Conservation (phyloP, 2,113 vertebrate genomes). For the Zeus faber region DNA sequence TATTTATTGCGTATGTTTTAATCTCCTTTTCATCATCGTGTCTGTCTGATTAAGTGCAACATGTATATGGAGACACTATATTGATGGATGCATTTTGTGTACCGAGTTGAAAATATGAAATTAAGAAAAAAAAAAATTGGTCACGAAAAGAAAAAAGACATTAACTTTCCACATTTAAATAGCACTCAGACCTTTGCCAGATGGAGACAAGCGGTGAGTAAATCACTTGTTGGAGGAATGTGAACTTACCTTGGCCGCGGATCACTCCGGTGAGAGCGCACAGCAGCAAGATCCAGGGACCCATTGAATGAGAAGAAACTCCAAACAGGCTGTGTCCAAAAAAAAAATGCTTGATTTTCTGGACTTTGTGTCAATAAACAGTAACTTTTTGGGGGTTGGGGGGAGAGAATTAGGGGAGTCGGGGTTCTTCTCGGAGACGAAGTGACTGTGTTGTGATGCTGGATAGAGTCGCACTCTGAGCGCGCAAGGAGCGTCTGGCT, state of each 20-base stretch:
- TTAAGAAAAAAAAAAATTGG: too few species aligned
- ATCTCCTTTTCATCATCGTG: too few species aligned
- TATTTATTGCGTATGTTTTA: too few species aligned
- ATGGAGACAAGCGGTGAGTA: too few species aligned
- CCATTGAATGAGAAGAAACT: constrained; percentile 51
- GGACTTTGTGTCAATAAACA: background rate
- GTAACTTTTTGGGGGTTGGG: background rate
- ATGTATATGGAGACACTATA: too few species aligned
- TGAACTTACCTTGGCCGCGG: constrained; percentile 70
- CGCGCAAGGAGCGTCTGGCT: constrained; percentile 50
- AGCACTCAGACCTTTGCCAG: too few species aligned
- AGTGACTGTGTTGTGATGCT: too few species aligned
- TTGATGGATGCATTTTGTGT: too few species aligned
- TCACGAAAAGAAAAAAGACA: too few species aligned
- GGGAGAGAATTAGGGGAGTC: constrained; percentile 47
- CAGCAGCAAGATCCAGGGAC: constrained; percentile 50
- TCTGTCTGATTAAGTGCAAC: too few species aligned
- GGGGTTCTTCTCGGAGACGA: constrained; percentile 13
- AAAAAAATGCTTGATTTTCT: background rate
- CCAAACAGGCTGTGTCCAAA: constrained; percentile 1
- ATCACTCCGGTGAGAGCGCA: constrained; percentile 62
- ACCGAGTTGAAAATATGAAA: too few species aligned
- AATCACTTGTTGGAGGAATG: constrained; percentile 12
- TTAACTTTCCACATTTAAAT: too few species aligned
- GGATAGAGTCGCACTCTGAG: constrained; percentile 42